Base-by-base conservation (phyloP, 2,888 invertebrate species). In the Cecidostiba fungosa region DNA sequence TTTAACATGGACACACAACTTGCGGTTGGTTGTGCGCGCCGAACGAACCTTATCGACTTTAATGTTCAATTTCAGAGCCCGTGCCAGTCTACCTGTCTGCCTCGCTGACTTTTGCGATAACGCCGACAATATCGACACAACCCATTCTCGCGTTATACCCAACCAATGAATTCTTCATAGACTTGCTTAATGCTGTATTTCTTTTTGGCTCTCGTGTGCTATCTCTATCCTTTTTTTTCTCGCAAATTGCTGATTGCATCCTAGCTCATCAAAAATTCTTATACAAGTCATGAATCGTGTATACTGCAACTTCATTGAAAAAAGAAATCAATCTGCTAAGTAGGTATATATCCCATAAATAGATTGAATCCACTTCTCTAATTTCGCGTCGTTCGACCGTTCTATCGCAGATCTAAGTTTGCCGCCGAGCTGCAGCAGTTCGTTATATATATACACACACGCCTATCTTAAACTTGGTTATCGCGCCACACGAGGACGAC, bases 381-480 rank as follows among this genome's bases (percentile, higher is more conserved):
- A n/a, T 76, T 76, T 54, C 26, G 0, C n/a, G 43, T 69, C 32
- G 43, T n/a, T 16, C 26, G 62, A 12, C 16, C 16, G 12, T 59
- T 39, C 77, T 47, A 79, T 78, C 78, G 32, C 19, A 29, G 29
- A 79, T 70, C 79, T 69, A 47, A 70, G 62, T 69, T 50, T 70
- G 70, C 8, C 70, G 50, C 43, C 43, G 47, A 32, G 69, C 50
- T 14, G 23, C 23, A n/a, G 78, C 14, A 19, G 16, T n/a, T 59
- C 54, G 54, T 19, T n/a, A 8, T 23, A n/a, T 39, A 12, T 23
- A 23, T n/a, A 36, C 19, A 10, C 23, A 23, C 36, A n/a, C 19
- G 10, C 23, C 70, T 36, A 26, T n/a, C 47, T 47, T 69, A 39
- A 79, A 79, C 69, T 70, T 79, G n/a, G 50, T 79, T 79, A 79